Conservation (phyloP, 2,113 vertebrate species). For the Phainopepla nitens region DNA sequence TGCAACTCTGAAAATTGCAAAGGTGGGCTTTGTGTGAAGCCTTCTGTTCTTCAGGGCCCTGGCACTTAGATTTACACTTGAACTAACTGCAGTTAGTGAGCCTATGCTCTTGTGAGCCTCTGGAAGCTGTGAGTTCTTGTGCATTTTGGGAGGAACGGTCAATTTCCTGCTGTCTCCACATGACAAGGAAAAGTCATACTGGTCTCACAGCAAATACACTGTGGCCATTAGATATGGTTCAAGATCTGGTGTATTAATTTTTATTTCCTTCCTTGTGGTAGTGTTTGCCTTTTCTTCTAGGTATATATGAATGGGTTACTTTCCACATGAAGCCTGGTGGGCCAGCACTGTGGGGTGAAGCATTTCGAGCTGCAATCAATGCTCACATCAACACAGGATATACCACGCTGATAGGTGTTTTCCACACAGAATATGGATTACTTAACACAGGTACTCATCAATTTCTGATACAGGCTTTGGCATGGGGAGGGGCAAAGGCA, state of each 20-base stretch:
- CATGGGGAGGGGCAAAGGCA: not conserved
- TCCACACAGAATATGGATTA: conserved; percentile 84
- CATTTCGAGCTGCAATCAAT: conserved; percentile 76
- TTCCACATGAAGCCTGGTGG: conserved; percentile 91
- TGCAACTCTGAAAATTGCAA: not conserved
- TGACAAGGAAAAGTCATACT: not conserved
- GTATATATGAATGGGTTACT: conserved; percentile 84
- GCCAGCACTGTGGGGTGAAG: conserved; percentile 82
- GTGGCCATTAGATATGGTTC: not conserved
- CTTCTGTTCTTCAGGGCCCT: not conserved
- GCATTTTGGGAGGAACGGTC: not conserved
- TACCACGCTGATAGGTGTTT: conserved; percentile 82
- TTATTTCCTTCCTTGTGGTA: not conserved
- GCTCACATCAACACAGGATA: conserved; percentile 80
- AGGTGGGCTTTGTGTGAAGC: not conserved
- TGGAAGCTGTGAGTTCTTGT: not conserved
- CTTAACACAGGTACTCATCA: conserved; percentile 80
- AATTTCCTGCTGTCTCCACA: not conserved
- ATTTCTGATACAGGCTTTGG: not conserved
- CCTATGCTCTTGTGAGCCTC: not conserved
- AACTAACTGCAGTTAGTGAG: not conserved
- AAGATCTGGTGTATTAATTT: not conserved
- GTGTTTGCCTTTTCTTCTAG: conserved; percentile 63
- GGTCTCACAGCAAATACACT: not conserved
- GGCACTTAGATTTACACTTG: not conserved